phyloP scores from a whole-genome alignment of 2,113 vertebrate genomes.

The Leucoraja erinaceus region DNA sequence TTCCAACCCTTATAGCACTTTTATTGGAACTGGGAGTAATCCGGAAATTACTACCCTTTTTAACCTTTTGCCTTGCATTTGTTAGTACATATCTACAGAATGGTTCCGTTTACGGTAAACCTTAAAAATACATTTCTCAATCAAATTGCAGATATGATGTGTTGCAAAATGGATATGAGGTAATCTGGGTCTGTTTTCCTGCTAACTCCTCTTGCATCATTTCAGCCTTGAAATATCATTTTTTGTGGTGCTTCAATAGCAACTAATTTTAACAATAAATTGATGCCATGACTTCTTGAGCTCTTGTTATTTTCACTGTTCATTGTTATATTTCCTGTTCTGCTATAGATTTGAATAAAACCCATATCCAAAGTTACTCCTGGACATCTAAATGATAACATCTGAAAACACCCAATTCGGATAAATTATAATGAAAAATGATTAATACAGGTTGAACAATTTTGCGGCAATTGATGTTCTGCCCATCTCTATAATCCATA shows the following conservation, averaged over 20 bases:
- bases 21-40: too few relatives aligned
- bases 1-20: too few relatives aligned
- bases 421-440: background rate
- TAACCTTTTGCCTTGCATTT: background rate
- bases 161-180: background rate
- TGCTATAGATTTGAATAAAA: background rate
- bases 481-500: too few relatives aligned
- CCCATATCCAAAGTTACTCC: background rate
- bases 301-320: background rate
- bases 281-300: background rate
- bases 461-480: too few relatives aligned
- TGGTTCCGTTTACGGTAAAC: background rate
- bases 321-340: background rate
- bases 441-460: background rate
- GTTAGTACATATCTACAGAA: background rate
- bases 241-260: too few relatives aligned
- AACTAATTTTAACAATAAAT: background rate
- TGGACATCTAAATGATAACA: background rate
- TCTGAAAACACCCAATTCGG: background rate
- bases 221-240: too few relatives aligned
- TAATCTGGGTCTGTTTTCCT: background rate
- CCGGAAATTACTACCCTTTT: too few relatives aligned
- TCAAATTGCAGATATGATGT: background rate
- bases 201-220: too few relatives aligned
- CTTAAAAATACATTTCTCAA: background rate